These are phyloP conservation scores for Montipora sp. DNA, from an alignment of 64 coral and sea anemone genomes.

Conservation along the genomic window DNA sequence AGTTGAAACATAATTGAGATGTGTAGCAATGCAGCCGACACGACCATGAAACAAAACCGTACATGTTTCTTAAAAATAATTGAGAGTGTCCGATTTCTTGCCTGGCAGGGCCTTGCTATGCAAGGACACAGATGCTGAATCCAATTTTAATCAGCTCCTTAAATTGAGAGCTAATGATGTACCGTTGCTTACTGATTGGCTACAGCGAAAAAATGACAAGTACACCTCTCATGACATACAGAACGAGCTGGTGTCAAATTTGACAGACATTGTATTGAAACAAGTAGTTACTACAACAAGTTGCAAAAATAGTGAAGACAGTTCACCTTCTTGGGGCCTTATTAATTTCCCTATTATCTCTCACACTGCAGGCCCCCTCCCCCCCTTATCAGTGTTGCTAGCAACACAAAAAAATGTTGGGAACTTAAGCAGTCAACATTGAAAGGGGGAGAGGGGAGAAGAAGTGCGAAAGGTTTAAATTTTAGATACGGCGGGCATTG, in stretches of 20 bases:
- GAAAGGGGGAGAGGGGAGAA: no score
- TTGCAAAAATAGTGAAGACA: no score
- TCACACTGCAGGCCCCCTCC: no score
- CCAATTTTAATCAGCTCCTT: slow-evolving; percentile 30
- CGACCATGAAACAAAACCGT: slow-evolving; percentile 35
- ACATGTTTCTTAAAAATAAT: slow-evolving; percentile 17
- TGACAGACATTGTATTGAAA: slow-evolving; percentile 39
- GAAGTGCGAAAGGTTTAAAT: no score
- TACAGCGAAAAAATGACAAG: slow-evolving; percentile 13
- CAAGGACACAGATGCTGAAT: slow-evolving; percentile 34
- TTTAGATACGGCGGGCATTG: no score
- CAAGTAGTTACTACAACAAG: background rate
- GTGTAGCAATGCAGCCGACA: background rate
- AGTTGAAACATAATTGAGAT: slow-evolving; percentile 18
- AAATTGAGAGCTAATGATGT: slow-evolving; percentile 52
- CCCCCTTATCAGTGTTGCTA: no score
- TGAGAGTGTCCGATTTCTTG: slow-evolving; percentile 1
- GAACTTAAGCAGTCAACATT: no score
- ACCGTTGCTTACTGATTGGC: slow-evolving; percentile 39
- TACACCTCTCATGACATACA: slow-evolving; percentile 61
- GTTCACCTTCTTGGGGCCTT: no score
- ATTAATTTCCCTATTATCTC: no score
- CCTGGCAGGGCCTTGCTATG: slow-evolving; percentile 6
- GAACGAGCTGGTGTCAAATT: slow-evolving; percentile 59
- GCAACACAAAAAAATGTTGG: no score